Base-by-base conservation (phyloP, 1,140 invertebrate genomes). In the Drosophila mojavensis region DNA sequence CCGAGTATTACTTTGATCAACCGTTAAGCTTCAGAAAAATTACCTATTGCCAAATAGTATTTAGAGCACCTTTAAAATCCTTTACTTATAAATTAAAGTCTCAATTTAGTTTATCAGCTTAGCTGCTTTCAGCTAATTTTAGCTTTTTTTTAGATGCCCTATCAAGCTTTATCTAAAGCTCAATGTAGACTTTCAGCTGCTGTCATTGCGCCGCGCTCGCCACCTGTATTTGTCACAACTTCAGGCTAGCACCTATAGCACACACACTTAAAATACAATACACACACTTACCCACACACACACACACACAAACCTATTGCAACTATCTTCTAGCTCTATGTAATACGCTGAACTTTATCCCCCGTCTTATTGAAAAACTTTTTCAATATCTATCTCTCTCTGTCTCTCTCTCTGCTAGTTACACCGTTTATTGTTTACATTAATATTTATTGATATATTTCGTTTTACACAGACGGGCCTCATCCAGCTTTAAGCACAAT, bases 401-500 rank as follows among this genome's bases (percentile, higher is more conserved):
- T 68, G 3, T 68, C 33, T 55, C 15, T 61, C 3, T 55, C n/a
- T 39, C 10, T 30, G 13, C 30, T 24, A 11, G 7, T 6, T 9
- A 15, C 13, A 5, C 26, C 10, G 28, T 58, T 54, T 28, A 13
- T 20, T 24, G 28, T 69, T 15, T 43, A 39, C 33, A 17, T 15
- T 17, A 61, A 69, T 50, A 20, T 51, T 59, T 15, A 43, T 15
- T 84, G 60, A 67, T 68, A 64, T 68, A 28, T 26, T 59, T 43
- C 20, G 15, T 28, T 17, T n/a, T 84, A 85, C 56, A 51, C 68
- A 94, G 95, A 93, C 94, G 95, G 79, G 94, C 95, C 86, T 95
- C 95, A 91, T 94, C 93, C 93, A 97, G 96, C 92, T 97, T 97
- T 94, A 97, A 97, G 94, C 96, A 97, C 94, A 97, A 97, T 93